A percentile compares a stretch with the other conserved stretches of the same genome.
Evolutionary conservation across 1,140 invertebrate species (phyloP).

Genomic region (Penaeus indicus): DNA sequence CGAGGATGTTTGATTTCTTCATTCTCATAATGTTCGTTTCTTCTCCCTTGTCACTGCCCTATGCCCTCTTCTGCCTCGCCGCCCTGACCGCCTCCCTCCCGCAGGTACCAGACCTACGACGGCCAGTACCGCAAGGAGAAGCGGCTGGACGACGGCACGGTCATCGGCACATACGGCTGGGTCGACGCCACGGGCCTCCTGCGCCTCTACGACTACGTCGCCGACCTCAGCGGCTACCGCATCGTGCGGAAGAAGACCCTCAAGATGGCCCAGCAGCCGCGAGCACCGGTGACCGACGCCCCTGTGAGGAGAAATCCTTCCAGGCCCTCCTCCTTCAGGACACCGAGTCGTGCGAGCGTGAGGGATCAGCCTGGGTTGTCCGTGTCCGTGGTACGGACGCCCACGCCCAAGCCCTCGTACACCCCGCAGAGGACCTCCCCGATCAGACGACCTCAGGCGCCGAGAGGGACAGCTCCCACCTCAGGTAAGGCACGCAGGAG

Average conservation of each 20-base stretch:
- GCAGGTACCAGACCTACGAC: conserved; percentile 84
- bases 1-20: no score
- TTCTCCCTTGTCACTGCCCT: no score
- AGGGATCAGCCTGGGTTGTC: conserved; percentile 68
- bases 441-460: no score
- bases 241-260: conserved; percentile 66
- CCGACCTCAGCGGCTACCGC: conserved; percentile 75
- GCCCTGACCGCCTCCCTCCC: neutral
- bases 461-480: no score
- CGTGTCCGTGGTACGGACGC: neutral
- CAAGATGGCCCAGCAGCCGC: conserved; percentile 28
- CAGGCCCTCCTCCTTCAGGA: conserved; percentile 81
- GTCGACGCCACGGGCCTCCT: conserved; percentile 85
- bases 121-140: conserved; percentile 91
- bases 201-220: conserved; percentile 87
- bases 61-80: no score
- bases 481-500: no score
- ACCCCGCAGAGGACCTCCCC: conserved; percentile 1
- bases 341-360: conserved; percentile 85
- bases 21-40: no score
- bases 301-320: conserved; percentile 73
- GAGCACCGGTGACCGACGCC: neutral
- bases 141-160: conserved; percentile 73
- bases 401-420: neutral
- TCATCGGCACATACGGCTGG: conserved; percentile 76